Conservation (phyloP, 2,113 vertebrate genomes). For the Typhlomys cinereus region DNA sequence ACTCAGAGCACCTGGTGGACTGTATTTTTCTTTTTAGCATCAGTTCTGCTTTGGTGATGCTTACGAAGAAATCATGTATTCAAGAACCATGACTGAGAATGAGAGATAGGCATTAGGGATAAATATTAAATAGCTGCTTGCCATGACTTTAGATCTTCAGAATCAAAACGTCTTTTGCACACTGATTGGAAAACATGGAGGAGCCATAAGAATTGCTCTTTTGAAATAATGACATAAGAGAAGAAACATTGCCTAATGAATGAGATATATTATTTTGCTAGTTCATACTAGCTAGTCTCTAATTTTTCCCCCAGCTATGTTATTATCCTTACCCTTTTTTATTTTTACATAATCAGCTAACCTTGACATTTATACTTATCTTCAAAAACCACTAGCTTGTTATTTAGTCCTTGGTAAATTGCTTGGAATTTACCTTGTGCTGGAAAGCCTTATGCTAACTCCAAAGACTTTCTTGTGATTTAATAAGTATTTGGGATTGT, state of each 20-base stretch:
- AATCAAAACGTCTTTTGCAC: slow-evolving; percentile 57
- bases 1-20: slow-evolving; percentile 70
- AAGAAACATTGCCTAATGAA: slow-evolving; percentile 38
- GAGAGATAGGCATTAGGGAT: slow-evolving; percentile 64
- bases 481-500: slow-evolving; percentile 59
- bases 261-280: slow-evolving; percentile 4
- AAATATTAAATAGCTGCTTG: slow-evolving; percentile 68
- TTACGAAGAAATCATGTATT: slow-evolving; percentile 56
- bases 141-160: slow-evolving; percentile 64
- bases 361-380: slow-evolving; percentile 54
- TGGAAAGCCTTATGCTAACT: slow-evolving; percentile 65
- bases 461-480: slow-evolving; percentile 67
- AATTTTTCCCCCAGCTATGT: not conserved
- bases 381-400: slow-evolving; percentile 28
- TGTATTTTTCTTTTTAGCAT: slow-evolving; percentile 65
- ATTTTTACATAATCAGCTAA: slow-evolving; percentile 5
- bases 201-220: slow-evolving; percentile 37
- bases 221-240: slow-evolving; percentile 39
- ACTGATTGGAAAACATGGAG: slow-evolving; percentile 55
- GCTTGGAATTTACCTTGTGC: slow-evolving; percentile 67
- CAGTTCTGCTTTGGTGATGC: slow-evolving; percentile 68
- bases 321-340: not conserved
- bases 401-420: slow-evolving; percentile 62
- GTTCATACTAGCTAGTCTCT: slow-evolving; percentile 21
- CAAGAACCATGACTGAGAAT: slow-evolving; percentile 54